Evolutionary conservation across 2,113 vertebrate species (phyloP), one percentile per base, ranked within the genome.

Genomic region (Myxocyprinus asiaticus): DNA sequence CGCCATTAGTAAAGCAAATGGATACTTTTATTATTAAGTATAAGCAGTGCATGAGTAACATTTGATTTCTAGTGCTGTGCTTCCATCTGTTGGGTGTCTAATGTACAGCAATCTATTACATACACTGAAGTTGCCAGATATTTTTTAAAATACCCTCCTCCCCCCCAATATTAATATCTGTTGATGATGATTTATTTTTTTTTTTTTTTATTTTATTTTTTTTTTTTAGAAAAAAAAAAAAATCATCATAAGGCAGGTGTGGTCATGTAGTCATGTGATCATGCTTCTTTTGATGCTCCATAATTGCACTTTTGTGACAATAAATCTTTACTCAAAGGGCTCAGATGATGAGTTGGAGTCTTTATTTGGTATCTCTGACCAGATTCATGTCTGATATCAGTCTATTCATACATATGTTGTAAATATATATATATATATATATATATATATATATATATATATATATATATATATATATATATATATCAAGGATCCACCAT

Each of bases 301-400:
- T 85, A 75, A 84, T 85, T 89, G 86, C 86, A 88, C 83, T 89
- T 80, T 83, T 84, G 85, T 85, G 87, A 82, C 87, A 89, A 89
- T 89, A 89, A 89, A 89, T 77, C 84, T 77, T 81, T 85, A 88
- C 85, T 89, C 82, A 88, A 88, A 89, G 88, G 88, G 87, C 88
- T 89, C 85, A 89, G 86, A 89, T 83, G 75, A 86, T 1, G 87
- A 45, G 79, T 89, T 86, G 50, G 81, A 81, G 81, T 87, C 80
- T 84, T 87, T 69, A 68, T 83, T 86, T 81, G 76, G 44, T 22
- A 12, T 2, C 77, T 71, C 3, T 47, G 9, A 3, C 22, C 22
- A 33, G 22, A 33, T 33, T 33, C 1, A 33, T 33, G 22, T 33
- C 22, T 33, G 3, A 33, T 33, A 33, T 33, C 22, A 33, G 22